Percentiles rank a stretch among this genome's conserved stretches.
Conservation (phyloP, 2,113 vertebrate species). For the Hystrix brachyura region DNA sequence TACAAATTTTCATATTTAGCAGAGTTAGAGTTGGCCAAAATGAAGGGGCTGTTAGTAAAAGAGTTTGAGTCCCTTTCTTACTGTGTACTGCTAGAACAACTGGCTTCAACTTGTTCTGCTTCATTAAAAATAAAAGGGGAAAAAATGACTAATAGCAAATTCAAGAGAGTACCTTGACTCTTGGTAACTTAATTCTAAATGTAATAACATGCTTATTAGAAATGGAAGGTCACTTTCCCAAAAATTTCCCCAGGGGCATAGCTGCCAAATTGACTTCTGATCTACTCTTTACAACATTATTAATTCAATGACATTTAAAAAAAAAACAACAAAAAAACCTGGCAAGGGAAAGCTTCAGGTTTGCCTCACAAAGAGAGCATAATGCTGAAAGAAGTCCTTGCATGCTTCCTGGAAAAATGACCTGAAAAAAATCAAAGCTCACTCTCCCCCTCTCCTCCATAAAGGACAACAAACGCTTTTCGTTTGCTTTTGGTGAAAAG, state of each 20-base stretch:
- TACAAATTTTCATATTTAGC: constrained; percentile 31
- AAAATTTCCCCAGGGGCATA: constrained; percentile 76
- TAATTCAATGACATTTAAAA: constrained; percentile 74
- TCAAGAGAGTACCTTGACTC: constrained; percentile 55
- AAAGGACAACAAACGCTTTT: constrained; percentile 33
- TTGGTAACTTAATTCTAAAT: constrained; percentile 76
- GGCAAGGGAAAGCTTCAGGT: constrained; percentile 20
- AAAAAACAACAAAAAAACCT: too few relatives aligned
- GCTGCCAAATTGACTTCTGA: constrained; percentile 80
- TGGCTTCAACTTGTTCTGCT: constrained; percentile 45
- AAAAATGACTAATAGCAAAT: constrained; percentile 71
- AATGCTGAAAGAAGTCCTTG: background rate
- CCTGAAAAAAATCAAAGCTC: background rate
- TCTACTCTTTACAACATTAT: constrained; percentile 74
- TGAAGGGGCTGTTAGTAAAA: constrained; percentile 13
- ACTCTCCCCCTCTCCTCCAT: background rate
- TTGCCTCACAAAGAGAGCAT: constrained; percentile 23
- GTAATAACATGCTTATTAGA: constrained; percentile 81
- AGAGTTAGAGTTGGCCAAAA: constrained; percentile 25
- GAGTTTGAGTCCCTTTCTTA: background rate
- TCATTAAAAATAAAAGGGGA: constrained; percentile 72
- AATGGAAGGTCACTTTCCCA: constrained; percentile 79
- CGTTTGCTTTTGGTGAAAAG: constrained; percentile 30
- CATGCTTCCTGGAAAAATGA: constrained; percentile 39
- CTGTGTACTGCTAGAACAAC: background rate